Percentiles rank a stretch among this genome's conserved stretches.
These are phyloP conservation scores for Drosophila setosimentum DNA, from an alignment of 2,888 invertebrate genomes.

Conservation along the genomic window DNA sequence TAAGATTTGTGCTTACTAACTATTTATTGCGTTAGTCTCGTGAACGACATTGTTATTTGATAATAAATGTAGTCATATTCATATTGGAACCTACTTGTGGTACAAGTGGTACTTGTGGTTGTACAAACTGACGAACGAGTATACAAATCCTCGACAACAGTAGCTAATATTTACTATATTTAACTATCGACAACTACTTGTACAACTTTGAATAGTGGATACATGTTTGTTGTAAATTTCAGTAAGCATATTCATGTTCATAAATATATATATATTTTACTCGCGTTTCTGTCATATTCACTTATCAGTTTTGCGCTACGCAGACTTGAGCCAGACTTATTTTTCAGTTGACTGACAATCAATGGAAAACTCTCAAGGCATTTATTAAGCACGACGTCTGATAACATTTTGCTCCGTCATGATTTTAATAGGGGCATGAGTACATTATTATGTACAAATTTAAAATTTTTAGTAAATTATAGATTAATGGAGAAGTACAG, in stretches of 20 bases:
- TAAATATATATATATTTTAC: neutral
- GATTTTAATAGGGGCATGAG: neutral
- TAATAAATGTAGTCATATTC: no score
- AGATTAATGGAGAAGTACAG: neutral
- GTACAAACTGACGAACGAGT: neutral
- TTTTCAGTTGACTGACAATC: constrained; percentile 38
- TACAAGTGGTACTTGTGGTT: no score
- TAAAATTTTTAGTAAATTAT: neutral
- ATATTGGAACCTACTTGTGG: no score
- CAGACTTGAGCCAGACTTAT: constrained; percentile 18
- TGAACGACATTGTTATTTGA: neutral
- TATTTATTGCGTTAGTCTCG: no score
- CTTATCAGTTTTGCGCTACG: constrained; percentile 39
- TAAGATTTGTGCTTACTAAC: neutral
- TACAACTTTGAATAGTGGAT: no score
- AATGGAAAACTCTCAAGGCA: constrained; percentile 55
- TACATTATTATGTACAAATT: neutral
- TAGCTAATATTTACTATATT: no score
- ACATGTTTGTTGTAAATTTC: neutral
- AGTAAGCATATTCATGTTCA: no score
- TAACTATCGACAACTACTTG: no score
- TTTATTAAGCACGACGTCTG: constrained; percentile 8
- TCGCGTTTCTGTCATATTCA: neutral
- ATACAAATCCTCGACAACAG: no score
- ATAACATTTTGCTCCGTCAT: constrained; percentile 24